Percentiles rank a stretch among this genome's conserved stretches.
phyloP scores from a whole-genome alignment of 2,888 invertebrate species.

The Drepanosiphum platanoidis region DNA sequence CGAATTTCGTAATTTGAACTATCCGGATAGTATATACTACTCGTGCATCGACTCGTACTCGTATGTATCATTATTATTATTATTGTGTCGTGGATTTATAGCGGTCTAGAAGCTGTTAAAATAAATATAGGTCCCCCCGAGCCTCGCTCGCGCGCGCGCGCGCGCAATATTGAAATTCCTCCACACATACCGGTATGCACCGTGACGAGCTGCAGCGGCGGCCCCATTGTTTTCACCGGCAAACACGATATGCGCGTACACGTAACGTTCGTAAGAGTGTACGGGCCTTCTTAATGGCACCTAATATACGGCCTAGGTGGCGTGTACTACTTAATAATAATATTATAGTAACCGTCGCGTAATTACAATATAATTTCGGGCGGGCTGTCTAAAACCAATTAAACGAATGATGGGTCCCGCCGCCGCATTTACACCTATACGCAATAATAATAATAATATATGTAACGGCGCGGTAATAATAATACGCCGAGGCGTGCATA shows the following conservation, averaged over 20 bases:
- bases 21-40: too few species aligned
- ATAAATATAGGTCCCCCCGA: slow-evolving; percentile 7
- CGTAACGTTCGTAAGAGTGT: neutral
- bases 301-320: neutral
- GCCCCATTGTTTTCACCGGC: slow-evolving; percentile 41
- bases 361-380: slow-evolving; percentile 53
- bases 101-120: slow-evolving; percentile 49
- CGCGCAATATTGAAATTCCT: slow-evolving; percentile 41
- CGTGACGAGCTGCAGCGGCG: slow-evolving; percentile 24
- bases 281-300: slow-evolving; percentile 10
- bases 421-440: slow-evolving; percentile 32
- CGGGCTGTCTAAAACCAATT: slow-evolving; percentile 52
- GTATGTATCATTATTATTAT: slow-evolving; percentile 11
- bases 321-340: too few species aligned
- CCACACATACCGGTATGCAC: neutral
- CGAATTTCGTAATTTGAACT: too few species aligned
- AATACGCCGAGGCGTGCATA: too few species aligned
- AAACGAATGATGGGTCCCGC: slow-evolving; percentile 28
- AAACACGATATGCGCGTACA: neutral
- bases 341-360: too few species aligned
- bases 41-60: neutral
- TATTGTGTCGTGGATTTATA: slow-evolving; percentile 30
- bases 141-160: too few species aligned
- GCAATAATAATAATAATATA: too few species aligned
- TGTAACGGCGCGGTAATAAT: too few species aligned